These are phyloP conservation scores for Anomalospiza imberbis DNA, from an alignment of 2,797 vertebrate species.

Conservation along the genomic window DNA sequence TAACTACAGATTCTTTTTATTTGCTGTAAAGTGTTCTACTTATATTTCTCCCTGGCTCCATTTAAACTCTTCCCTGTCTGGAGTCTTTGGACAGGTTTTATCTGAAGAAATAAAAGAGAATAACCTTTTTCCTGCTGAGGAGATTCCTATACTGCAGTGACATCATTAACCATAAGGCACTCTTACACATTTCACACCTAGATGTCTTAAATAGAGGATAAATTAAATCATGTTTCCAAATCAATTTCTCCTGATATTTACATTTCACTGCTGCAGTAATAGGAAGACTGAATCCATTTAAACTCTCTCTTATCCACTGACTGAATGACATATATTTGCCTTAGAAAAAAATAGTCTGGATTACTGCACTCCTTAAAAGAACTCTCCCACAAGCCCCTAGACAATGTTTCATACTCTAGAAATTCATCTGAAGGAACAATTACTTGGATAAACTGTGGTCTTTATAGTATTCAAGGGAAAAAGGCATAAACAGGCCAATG, in stretches of 20 bases:
- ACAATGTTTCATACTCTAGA: conserved; percentile 9
- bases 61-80: conserved; percentile 12
- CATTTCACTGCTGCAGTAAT: background rate
- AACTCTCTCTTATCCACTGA: background rate
- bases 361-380: background rate
- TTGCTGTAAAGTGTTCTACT: background rate
- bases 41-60: background rate
- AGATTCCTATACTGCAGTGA: background rate
- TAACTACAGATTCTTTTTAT: background rate
- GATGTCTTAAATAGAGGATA: conserved; percentile 1
- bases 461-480: background rate
- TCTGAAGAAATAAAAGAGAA: conserved; percentile 19
- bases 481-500: conserved; percentile 23
- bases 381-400: background rate
- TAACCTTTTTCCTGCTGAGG: background rate
- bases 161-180: conserved; percentile 30
- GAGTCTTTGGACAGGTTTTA: conserved; percentile 9
- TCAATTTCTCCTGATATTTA: background rate
- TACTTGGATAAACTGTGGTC: conserved; percentile 19
- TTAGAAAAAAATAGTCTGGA: background rate
- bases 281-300: conserved; percentile 6
- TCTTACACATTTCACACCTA: conserved; percentile 10
- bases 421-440: conserved; percentile 32
- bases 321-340: background rate
- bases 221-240: conserved; percentile 32